Evolutionary conservation across 2,888 invertebrate species (phyloP).

Genomic region (Abrostola tripartita): DNA sequence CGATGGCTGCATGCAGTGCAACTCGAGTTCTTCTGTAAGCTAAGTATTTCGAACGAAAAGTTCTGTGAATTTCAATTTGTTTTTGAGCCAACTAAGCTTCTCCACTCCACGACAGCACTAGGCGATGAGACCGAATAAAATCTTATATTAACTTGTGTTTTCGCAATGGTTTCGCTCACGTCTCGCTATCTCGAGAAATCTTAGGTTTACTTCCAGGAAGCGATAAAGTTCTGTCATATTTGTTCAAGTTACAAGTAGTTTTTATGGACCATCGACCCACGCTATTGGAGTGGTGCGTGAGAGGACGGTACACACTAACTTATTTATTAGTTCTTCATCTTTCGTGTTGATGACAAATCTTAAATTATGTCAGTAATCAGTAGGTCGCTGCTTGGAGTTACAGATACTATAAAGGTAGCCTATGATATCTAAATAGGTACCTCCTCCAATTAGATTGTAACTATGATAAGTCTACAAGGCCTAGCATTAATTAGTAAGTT

Average conservation of each 20-base stretch:
- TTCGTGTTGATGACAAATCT: too few species aligned
- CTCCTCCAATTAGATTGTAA: too few species aligned
- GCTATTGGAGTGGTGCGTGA: too few species aligned
- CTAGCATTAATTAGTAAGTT: too few species aligned
- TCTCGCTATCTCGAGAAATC: slow-evolving; percentile 3
- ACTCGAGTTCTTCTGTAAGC: slow-evolving; percentile 18
- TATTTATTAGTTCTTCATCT: too few species aligned
- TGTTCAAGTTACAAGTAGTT: not conserved
- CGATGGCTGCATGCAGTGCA: not conserved
- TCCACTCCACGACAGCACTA: slow-evolving; percentile 9
- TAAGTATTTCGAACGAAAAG: slow-evolving; percentile 25
- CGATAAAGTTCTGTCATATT: not conserved
- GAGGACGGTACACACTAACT: too few species aligned
- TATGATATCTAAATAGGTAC: too few species aligned
- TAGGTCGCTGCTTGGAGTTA: too few species aligned
- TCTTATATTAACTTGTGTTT: slow-evolving; percentile 24
- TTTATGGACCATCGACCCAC: not conserved
- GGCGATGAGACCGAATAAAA: slow-evolving; percentile 26
- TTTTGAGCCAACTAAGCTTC: slow-evolving; percentile 45
- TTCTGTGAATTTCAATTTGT: slow-evolving; percentile 35
- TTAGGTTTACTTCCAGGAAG: slow-evolving; percentile 8
- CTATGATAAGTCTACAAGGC: too few species aligned
- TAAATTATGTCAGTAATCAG: too few species aligned
- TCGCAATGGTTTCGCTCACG: slow-evolving; percentile 8
- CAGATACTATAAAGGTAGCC: too few species aligned